Conservation (phyloP, 2,888 invertebrate species). For the Lamellibrachia columna region DNA sequence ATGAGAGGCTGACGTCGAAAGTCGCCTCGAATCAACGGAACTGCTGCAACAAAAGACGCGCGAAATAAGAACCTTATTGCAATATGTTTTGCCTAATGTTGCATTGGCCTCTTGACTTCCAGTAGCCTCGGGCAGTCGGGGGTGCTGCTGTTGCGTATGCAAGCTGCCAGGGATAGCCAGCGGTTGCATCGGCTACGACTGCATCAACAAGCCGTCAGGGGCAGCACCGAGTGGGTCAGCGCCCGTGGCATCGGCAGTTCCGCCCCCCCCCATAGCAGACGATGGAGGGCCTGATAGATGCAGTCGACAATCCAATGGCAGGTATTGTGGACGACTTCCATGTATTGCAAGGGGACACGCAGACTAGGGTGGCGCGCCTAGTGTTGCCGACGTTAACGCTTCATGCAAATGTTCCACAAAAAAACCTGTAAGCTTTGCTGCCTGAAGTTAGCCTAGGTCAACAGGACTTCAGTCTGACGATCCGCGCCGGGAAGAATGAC, state of each 20-base stretch:
- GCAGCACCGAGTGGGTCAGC: background rate
- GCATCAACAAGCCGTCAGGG: background rate
- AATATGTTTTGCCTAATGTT: background rate
- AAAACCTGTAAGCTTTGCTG: too few species aligned
- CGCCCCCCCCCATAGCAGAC: background rate
- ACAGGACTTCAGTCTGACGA: background rate
- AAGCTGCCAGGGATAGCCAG: background rate
- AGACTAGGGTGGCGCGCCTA: too few species aligned
- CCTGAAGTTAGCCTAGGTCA: background rate
- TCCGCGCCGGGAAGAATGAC: background rate
- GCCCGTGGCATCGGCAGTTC: background rate
- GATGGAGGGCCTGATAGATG: background rate
- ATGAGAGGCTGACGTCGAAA: background rate
- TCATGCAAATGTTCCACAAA: too few species aligned
- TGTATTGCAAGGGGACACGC: too few species aligned
- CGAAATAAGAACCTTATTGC: background rate
- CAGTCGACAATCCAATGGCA: too few species aligned
- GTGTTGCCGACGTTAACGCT: too few species aligned
- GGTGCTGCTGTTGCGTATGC: background rate
- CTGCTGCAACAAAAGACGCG: background rate
- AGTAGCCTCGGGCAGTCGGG: too few species aligned
- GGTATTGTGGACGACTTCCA: too few species aligned
- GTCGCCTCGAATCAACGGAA: background rate
- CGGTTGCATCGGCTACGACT: background rate
- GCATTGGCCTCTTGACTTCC: background rate